Evolutionary conservation across 2,113 vertebrate species (phyloP).

Genomic region (Steatornis caripensis): DNA sequence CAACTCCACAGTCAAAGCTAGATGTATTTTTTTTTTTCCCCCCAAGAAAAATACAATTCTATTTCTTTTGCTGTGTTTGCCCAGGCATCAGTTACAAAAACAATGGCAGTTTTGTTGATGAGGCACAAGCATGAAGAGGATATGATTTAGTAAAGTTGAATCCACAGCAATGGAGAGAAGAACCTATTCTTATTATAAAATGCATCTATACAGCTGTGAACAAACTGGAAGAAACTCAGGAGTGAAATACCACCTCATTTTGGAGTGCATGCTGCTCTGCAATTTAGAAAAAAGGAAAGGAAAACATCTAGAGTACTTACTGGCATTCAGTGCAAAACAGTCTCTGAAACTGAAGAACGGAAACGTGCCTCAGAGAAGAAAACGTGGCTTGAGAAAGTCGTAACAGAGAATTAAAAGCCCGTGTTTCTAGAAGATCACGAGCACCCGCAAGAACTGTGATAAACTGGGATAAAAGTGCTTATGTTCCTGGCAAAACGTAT

Average conservation of each 20-base stretch:
- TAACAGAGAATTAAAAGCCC: not conserved
- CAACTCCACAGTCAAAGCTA: not conserved
- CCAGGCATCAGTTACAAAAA: not conserved
- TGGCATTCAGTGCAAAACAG: not conserved
- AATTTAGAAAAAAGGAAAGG: not conserved
- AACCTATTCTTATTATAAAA: not conserved
- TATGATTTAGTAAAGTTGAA: not conserved
- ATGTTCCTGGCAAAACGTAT: not conserved
- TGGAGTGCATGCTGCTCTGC: not conserved
- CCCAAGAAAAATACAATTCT: not conserved
- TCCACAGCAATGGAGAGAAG: not conserved
- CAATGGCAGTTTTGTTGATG: not conserved
- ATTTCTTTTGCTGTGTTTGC: not conserved
- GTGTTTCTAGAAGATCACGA: not conserved
- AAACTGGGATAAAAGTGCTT: not conserved
- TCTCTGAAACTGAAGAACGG: not conserved
- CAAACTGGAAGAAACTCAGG: not conserved
- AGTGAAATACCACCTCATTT: not conserved
- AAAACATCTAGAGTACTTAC: not conserved
- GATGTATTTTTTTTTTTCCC: accelerated
- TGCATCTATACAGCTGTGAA: not conserved
- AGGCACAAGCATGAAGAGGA: not conserved
- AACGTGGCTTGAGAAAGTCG: not conserved
- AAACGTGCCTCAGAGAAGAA: not conserved
- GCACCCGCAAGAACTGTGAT: not conserved